Conservation (phyloP, 2,888 invertebrate species). For the Hirtodrosophila cameraria region DNA sequence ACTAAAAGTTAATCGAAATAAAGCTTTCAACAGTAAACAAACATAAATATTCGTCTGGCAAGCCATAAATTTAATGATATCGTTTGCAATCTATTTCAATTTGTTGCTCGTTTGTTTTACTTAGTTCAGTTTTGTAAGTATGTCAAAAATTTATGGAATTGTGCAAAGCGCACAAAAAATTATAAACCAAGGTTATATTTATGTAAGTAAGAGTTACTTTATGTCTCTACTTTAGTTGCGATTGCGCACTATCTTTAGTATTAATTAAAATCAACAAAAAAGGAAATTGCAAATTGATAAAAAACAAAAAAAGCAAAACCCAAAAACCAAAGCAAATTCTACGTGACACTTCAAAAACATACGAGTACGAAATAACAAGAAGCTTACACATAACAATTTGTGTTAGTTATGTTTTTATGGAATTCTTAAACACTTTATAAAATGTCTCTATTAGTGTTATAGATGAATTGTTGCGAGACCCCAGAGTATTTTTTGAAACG, state of each 20-base stretch:
- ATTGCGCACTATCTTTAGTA: conserved; percentile 73
- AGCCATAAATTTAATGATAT: conserved; percentile 67
- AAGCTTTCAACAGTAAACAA: conserved; percentile 26
- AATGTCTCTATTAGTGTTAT: conserved; percentile 3
- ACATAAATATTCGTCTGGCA: conserved; percentile 63
- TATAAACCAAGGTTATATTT: conserved; percentile 59
- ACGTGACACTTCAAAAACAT: conserved; percentile 36
- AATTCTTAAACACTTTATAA: background rate
- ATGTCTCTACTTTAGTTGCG: conserved; percentile 42
- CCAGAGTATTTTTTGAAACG: no score
- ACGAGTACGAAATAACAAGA: conserved; percentile 13
- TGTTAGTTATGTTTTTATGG: conserved; percentile 11
- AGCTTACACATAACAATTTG: conserved; percentile 21
- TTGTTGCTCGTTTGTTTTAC: conserved; percentile 36
- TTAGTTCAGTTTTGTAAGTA: conserved; percentile 38
- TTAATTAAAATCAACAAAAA: conserved; percentile 74
- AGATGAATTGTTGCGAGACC: no score
- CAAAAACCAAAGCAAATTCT: conserved; percentile 32
- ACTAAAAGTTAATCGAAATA: conserved; percentile 25
- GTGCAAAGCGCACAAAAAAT: conserved; percentile 62
- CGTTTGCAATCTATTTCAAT: conserved; percentile 65
- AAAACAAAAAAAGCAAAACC: conserved; percentile 11
- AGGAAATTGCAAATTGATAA: conserved; percentile 76
- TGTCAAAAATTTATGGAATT: conserved; percentile 69
- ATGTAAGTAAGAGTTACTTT: conserved; percentile 56